A percentile compares a stretch with the other conserved stretches of the same genome.
Evolutionary conservation across 2,888 invertebrate genomes (phyloP).

Genomic region (Lobophora halterata): DNA sequence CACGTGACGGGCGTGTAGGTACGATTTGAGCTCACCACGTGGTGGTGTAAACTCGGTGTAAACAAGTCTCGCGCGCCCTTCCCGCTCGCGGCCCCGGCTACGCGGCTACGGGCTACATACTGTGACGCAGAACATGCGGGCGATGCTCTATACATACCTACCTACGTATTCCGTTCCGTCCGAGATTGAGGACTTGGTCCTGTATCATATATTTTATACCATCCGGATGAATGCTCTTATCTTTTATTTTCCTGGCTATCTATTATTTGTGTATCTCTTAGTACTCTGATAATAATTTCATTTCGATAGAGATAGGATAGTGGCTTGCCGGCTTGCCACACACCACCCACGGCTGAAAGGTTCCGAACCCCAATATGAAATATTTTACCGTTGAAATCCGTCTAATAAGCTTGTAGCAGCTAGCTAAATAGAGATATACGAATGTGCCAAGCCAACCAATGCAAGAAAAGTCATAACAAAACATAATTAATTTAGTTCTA

Average conservation of each 20-base stretch:
- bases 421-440: conserved; percentile 7
- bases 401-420: too few species aligned
- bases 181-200: too few species aligned
- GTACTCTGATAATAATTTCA: too few species aligned
- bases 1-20: conserved; percentile 61
- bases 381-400: too few species aligned
- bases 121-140: conserved; percentile 6
- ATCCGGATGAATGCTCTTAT: too few species aligned
- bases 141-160: conserved; percentile 5
- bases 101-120: conserved; percentile 22
- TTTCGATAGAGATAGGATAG: too few species aligned
- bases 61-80: conserved; percentile 55
- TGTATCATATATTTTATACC: too few species aligned
- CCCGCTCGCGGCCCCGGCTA: conserved; percentile 32
- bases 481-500: conserved; percentile 51
- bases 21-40: conserved; percentile 63
- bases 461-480: conserved; percentile 65
- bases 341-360: too few species aligned
- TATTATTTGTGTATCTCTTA: too few species aligned
- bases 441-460: conserved; percentile 46
- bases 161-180: conserved; percentile 6
- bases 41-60: conserved; percentile 69
- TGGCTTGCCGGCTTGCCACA: too few species aligned
- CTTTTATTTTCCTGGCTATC: too few species aligned
- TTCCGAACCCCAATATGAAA: too few species aligned